Evolutionary conservation across 2,797 vertebrate genomes (phyloP).

Genomic region (Choloepus didactylus): DNA sequence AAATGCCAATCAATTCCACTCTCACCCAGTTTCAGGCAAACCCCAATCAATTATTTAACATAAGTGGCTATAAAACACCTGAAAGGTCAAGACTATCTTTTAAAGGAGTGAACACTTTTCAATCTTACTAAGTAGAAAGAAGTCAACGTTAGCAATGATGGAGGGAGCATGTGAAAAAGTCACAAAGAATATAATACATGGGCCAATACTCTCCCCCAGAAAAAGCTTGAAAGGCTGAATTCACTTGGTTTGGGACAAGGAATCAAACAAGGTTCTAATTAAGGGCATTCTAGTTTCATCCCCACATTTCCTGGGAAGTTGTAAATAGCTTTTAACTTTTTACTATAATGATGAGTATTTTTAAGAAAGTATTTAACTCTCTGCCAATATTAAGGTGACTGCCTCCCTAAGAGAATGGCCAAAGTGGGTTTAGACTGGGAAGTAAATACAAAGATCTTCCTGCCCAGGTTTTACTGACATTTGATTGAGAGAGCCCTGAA

Average conservation of each 20-base stretch:
- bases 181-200: neutral
- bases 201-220: neutral
- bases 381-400: neutral
- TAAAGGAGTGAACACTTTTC: neutral
- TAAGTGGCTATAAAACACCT: neutral
- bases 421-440: neutral
- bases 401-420: neutral
- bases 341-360: neutral
- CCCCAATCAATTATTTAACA: neutral
- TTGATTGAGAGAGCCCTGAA: slow-evolving; percentile 6
- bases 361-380: neutral
- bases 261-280: neutral
- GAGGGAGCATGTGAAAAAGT: neutral
- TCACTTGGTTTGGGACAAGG: neutral
- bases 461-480: neutral
- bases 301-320: neutral
- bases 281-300: neutral
- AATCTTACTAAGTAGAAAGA: neutral
- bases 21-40: neutral
- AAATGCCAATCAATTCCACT: neutral
- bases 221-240: neutral
- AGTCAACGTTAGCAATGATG: neutral
- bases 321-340: neutral
- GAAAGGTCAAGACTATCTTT: neutral
- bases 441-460: neutral